Evolutionary conservation across 2,113 vertebrate genomes (phyloP), one percentile per base, ranked within the genome.

Genomic region (Psilopsiagon aurifrons): DNA sequence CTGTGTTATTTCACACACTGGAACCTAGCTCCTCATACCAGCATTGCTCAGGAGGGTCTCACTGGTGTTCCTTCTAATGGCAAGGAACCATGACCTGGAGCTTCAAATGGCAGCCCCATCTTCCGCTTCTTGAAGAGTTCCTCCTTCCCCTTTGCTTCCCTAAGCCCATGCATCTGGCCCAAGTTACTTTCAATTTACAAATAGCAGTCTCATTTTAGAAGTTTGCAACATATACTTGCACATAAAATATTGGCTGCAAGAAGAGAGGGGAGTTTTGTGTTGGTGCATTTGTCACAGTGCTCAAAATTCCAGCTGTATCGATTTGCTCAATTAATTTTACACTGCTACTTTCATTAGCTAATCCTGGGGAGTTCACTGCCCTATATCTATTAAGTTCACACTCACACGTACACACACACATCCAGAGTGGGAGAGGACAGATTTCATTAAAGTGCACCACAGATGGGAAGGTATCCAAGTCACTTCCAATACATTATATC

Each of bases 271-370:
- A 93, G 78, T 79, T 95, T 92, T 1, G 0, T 43, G 43, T 59
- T 77, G 84, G 52, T 81, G 67, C 41, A 85, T 96, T 92, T 84
- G 86, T 95, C 88, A 91, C 59, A 74, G 59, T 14, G 63, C 73
- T 95, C 88, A 85, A 44, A 96, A 94, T 95, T 88, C 88, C 7
- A 2, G 73, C 76, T 93, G 75, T 13, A 78, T 97, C 9, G 73
- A 97, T 97, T 88, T 91, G 81, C 70, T 92, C 86, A 84, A 97
- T 97, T 90, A 90, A 90, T 95, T 88, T 91, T 95, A 75, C 79
- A 91, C 78, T 10, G 83, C 74, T 92, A 76, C 83, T 94, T 95
- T 95, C 91, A 94, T 95, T 82, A 97, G 88, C 79, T 95, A 92
- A 92, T 95, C 91, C 83, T 81, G 47, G 31, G 46, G 75, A 95